Evolutionary conservation across 2,113 vertebrate genomes (phyloP).

Genomic region (cat (Felis catus)): F.catus_Fca126_mat1.0 CM031425.1:58445501-58446000

Average conservation of each 20-base stretch:
- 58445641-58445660: rapidly evolving
- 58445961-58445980: too few species aligned
- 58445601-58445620: neutral
- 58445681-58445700: neutral
- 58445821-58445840: rapidly evolving
- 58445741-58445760: neutral
- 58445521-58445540: neutral
- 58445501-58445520: neutral
- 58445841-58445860: rapidly evolving
- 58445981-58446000: neutral
- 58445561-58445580: neutral
- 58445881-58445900: too few species aligned
- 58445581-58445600: neutral
- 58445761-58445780: neutral
- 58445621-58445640: rapidly evolving
- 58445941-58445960: neutral
- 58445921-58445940: neutral
- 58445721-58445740: neutral
- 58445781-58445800: neutral
- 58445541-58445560: neutral
- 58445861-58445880: rapidly evolving
- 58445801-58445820: neutral
- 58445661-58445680: too few species aligned
- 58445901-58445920: neutral
- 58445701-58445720: neutral